A percentile compares a stretch with the other conserved stretches of the same genome.
Conservation (phyloP, 2,797 vertebrate genomes). For the Falco naumanni region DNA sequence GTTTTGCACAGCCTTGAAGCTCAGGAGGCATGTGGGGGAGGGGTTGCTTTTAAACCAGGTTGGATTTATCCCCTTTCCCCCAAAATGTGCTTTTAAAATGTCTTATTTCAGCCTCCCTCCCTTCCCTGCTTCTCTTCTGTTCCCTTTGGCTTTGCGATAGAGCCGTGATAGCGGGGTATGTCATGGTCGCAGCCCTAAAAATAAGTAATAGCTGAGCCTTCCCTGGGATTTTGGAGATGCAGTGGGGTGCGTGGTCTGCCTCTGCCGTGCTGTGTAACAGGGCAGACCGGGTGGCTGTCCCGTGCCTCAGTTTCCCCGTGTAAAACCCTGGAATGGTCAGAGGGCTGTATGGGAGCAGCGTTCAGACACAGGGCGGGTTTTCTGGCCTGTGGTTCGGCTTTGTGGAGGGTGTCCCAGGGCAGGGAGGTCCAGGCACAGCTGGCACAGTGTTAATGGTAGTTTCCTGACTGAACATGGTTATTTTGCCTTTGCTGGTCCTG, state of each 20-base stretch:
- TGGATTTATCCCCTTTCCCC: not conserved
- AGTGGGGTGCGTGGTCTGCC: not conserved
- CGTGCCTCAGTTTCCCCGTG: not conserved
- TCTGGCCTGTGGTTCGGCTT: not conserved
- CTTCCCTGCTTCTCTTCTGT: not conserved
- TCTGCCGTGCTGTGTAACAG: not conserved
- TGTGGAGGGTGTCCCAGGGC: not conserved
- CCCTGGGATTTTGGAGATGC: not conserved
- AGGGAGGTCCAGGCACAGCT: not conserved
- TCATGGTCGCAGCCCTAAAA: not conserved
- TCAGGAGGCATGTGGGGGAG: accelerated
- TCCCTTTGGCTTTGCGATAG: not conserved
- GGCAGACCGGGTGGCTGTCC: not conserved
- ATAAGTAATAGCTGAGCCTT: not conserved
- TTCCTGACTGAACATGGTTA: not conserved
- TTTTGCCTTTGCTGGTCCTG: not conserved
- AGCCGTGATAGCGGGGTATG: not conserved
- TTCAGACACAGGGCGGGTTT: accelerated
- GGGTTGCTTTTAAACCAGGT: not conserved
- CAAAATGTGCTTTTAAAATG: not conserved
- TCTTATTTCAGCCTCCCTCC: not conserved
- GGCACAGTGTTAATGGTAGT: not conserved
- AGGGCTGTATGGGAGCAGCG: accelerated
- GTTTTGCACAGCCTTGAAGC: not conserved
- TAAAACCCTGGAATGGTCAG: not conserved